Evolutionary conservation across 1,140 invertebrate genomes (phyloP).

Genomic region (Psilanteris sp.): DNA sequence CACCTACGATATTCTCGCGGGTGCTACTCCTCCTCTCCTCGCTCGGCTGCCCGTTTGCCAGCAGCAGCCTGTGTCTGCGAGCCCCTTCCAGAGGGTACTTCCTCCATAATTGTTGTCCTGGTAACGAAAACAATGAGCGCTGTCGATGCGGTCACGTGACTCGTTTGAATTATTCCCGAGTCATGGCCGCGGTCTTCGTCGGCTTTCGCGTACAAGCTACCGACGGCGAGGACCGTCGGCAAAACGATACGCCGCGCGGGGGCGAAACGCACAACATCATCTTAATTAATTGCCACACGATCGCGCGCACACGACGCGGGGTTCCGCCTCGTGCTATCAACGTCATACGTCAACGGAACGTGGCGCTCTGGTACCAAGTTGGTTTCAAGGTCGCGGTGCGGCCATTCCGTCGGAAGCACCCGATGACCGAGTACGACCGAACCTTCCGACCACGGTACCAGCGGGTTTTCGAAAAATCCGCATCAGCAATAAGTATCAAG

Average conservation of each 20-base stretch:
- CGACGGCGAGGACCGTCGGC: slow-evolving; percentile 31
- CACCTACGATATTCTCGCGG: slow-evolving; percentile 56
- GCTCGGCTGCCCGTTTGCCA: slow-evolving; percentile 51
- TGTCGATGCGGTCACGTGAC: slow-evolving; percentile 68
- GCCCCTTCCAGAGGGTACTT: slow-evolving; percentile 60
- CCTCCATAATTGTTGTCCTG: slow-evolving; percentile 64
- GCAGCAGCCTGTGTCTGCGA: slow-evolving; percentile 55
- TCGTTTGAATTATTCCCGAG: slow-evolving; percentile 65
- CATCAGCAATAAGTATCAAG: slow-evolving; percentile 42
- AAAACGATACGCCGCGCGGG: too few species aligned
- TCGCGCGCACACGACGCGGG: too few species aligned
- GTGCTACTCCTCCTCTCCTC: slow-evolving; percentile 57
- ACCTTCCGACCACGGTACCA: too few species aligned
- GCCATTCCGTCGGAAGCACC: too few species aligned
- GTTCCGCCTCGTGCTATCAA: too few species aligned
- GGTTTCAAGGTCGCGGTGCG: too few species aligned
- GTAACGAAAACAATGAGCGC: slow-evolving; percentile 69
- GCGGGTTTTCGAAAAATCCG: too few species aligned
- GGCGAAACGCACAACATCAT: too few species aligned
- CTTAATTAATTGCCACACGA: slow-evolving; percentile 60
- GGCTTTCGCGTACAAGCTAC: slow-evolving; percentile 41
- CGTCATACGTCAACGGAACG: background rate
- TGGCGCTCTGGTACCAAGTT: too few species aligned
- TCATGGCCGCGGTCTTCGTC: slow-evolving; percentile 61
- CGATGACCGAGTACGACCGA: too few species aligned